Percentiles rank a stretch among this genome's conserved stretches.
These are phyloP conservation scores for Falco rusticolus DNA, from an alignment of 2,797 vertebrate species.

Conservation along the genomic window DNA sequence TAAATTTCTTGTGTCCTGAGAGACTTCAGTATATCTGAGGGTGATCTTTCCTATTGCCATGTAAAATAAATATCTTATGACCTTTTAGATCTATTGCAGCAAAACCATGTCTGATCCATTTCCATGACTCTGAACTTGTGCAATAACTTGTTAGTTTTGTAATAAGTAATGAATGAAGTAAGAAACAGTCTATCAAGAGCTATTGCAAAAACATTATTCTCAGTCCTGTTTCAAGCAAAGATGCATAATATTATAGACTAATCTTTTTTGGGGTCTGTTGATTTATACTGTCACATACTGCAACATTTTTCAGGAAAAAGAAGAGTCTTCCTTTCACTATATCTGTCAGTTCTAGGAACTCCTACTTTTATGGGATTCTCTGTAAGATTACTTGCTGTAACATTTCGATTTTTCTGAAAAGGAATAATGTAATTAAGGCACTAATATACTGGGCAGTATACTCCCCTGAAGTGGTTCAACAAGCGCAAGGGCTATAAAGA, in stretches of 20 bases:
- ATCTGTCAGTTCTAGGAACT: neutral
- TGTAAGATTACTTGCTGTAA: neutral
- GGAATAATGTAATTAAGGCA: neutral
- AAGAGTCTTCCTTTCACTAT: neutral
- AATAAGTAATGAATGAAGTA: neutral
- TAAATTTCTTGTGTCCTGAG: neutral
- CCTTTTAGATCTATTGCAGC: neutral
- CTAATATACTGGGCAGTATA: neutral
- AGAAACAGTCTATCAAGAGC: neutral
- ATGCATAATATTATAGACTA: neutral
- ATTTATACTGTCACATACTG: neutral
- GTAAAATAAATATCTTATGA: neutral
- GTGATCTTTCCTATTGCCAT: neutral
- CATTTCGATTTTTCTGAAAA: neutral
- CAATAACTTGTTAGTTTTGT: neutral
- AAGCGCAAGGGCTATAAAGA: neutral
- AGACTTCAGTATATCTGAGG: neutral
- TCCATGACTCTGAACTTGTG: neutral
- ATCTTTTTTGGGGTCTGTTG: neutral
- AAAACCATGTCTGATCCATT: neutral
- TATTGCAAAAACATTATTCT: neutral
- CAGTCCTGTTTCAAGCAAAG: neutral
- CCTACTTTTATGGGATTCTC: neutral
- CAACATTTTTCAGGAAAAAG: neutral
- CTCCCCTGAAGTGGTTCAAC: neutral